Evolutionary conservation across 2,888 invertebrate species (phyloP).

Genomic region (Limnephilus rhombicus): DNA sequence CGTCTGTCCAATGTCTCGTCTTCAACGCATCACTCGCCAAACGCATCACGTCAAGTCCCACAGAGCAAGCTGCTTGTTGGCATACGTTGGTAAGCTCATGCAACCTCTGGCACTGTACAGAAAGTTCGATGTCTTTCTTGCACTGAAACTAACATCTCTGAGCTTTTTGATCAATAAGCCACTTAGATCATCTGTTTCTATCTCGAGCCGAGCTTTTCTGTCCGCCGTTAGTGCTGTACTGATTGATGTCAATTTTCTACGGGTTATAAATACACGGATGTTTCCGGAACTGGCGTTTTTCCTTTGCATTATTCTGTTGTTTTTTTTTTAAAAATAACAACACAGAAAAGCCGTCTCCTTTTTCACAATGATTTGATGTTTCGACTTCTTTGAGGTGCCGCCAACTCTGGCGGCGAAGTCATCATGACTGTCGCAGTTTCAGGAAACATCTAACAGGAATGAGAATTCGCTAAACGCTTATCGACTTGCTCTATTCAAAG

Average conservation of each 20-base stretch:
- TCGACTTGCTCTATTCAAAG: slow-evolving; percentile 9
- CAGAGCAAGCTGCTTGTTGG: not conserved
- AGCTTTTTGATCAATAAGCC: not conserved
- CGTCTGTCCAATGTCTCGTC: not conserved
- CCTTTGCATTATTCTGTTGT: slow-evolving; percentile 14
- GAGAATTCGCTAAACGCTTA: slow-evolving; percentile 34
- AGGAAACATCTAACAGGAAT: slow-evolving; percentile 16
- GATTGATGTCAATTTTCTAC: slow-evolving; percentile 44
- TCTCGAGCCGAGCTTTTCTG: not conserved
- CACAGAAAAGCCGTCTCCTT: slow-evolving; percentile 26
- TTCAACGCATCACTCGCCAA: not conserved
- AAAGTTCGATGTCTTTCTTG: not conserved
- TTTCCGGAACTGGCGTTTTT: slow-evolving; percentile 15
- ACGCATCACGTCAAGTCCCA: not conserved
- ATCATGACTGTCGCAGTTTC: slow-evolving; percentile 38
- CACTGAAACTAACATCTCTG: not conserved
- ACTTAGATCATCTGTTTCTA: not conserved
- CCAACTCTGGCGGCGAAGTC: slow-evolving; percentile 1
- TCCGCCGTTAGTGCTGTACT: slow-evolving; percentile 30
- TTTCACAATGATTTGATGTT: not conserved
- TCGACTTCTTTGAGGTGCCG: slow-evolving; percentile 19
- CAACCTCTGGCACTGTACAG: not conserved
- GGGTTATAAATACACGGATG: slow-evolving; percentile 24
- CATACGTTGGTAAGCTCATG: not conserved
- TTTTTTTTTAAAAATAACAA: slow-evolving; percentile 18